A percentile compares a stretch with the other conserved stretches of the same genome.
Conservation (phyloP, 2,797 vertebrate species). For the Crenichthys baileyi region DNA sequence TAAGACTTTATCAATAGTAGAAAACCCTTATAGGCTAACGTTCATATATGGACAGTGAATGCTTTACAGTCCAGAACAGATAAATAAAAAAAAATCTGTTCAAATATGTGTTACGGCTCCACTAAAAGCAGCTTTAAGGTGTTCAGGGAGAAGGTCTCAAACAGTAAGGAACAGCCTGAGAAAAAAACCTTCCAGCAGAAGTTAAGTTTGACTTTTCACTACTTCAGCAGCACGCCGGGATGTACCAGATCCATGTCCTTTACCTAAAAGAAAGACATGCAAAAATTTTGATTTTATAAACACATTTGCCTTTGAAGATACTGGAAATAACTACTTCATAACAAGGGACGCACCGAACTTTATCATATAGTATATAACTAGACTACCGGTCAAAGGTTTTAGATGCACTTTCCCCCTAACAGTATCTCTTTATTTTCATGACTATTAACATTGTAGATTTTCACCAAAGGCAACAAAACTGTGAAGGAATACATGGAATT, state of each 20-base stretch:
- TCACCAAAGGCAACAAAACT: no score
- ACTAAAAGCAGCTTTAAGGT: background rate
- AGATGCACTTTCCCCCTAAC: no score
- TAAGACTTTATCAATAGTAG: constrained; percentile 6
- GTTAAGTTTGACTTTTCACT: constrained; percentile 8
- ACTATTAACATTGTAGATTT: no score
- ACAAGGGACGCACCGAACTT: no score
- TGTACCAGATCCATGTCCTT: background rate
- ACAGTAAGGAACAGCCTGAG: background rate
- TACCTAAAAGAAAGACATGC: background rate
- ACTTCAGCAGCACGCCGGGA: background rate
- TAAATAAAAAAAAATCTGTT: background rate
- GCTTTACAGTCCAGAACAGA: background rate
- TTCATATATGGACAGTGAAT: background rate
- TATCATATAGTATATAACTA: no score
- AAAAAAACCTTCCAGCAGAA: background rate
- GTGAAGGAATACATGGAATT: no score
- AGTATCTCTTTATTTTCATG: no score
- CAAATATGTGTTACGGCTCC: background rate
- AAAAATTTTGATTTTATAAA: no score
- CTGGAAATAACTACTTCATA: no score
- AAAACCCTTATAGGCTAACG: constrained; percentile 1
- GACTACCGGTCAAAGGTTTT: no score
- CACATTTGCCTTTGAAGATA: no score
- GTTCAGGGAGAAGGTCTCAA: background rate